Conservation (phyloP, 2,797 vertebrate species). For the Falco biarmicus region DNA sequence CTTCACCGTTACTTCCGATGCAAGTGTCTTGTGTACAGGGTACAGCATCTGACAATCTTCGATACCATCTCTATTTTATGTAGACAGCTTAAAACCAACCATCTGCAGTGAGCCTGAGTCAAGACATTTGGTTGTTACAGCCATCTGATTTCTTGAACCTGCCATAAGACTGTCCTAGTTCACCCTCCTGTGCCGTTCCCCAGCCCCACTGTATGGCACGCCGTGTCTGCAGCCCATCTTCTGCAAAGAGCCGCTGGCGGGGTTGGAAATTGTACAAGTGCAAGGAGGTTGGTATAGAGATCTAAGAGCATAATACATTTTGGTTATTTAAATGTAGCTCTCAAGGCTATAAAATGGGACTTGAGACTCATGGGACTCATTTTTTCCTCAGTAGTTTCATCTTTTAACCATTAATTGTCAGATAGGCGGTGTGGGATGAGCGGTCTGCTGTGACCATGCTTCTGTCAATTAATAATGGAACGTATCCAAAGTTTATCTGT, state of each 20-base stretch:
- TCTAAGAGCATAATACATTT: constrained; percentile 47
- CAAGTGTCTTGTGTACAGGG: neutral
- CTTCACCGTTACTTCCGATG: neutral
- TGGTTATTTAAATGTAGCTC: constrained; percentile 55
- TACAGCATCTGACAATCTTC: neutral
- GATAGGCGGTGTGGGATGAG: constrained; percentile 28
- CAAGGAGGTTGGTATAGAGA: neutral
- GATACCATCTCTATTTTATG: neutral
- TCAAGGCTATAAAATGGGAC: constrained; percentile 43
- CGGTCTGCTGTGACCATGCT: constrained; percentile 50
- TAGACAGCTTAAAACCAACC: constrained; percentile 5
- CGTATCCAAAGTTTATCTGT: constrained; percentile 72
- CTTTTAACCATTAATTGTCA: constrained; percentile 69
- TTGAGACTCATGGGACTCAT: constrained; percentile 32
- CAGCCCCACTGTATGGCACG: neutral
- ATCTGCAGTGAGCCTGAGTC: constrained; percentile 2
- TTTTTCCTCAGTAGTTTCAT: constrained; percentile 57
- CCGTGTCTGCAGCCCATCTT: neutral
- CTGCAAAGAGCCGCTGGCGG: neutral
- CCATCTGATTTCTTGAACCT: constrained; percentile 39
- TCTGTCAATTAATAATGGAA: constrained; percentile 75
- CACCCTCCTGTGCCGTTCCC: neutral
- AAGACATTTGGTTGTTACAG: constrained; percentile 11
- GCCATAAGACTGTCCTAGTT: neutral
- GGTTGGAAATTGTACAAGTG: neutral